Evolutionary conservation across 2,113 vertebrate species (phyloP).

Genomic region (Halichoerus grypus): DNA sequence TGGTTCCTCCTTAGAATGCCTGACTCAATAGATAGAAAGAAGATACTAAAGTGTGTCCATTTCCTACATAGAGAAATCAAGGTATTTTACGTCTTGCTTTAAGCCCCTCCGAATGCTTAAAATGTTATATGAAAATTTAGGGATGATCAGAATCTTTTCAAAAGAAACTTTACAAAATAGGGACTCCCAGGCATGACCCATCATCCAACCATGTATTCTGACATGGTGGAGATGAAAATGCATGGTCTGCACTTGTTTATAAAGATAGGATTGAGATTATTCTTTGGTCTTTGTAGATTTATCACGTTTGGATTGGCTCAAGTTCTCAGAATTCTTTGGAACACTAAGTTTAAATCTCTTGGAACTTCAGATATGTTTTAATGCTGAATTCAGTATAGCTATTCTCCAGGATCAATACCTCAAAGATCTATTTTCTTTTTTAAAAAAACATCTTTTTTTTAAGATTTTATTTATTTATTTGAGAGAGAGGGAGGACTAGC

Average conservation of each 20-base stretch:
- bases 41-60: not conserved
- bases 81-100: not conserved
- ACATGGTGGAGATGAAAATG: not conserved
- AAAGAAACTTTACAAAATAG: slow-evolving; percentile 46
- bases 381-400: not conserved
- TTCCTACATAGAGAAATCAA: not conserved
- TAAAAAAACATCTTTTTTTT: too few relatives aligned
- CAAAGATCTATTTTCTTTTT: not conserved
- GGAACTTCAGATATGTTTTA: not conserved
- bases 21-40: not conserved
- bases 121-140: not conserved
- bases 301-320: not conserved
- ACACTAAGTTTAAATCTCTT: not conserved
- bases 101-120: not conserved
- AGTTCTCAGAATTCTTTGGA: not conserved
- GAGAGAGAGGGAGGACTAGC: not conserved
- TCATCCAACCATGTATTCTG: not conserved
- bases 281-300: not conserved
- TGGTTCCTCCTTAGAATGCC: not conserved
- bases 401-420: not conserved
- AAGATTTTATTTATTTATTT: not conserved
- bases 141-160: slow-evolving; percentile 10
- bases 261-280: not conserved
- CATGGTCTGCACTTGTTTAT: not conserved
- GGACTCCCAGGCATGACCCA: not conserved